These are phyloP conservation scores for Griposia aprilina DNA, from an alignment of 2,888 invertebrate genomes.

Conservation along the genomic window DNA sequence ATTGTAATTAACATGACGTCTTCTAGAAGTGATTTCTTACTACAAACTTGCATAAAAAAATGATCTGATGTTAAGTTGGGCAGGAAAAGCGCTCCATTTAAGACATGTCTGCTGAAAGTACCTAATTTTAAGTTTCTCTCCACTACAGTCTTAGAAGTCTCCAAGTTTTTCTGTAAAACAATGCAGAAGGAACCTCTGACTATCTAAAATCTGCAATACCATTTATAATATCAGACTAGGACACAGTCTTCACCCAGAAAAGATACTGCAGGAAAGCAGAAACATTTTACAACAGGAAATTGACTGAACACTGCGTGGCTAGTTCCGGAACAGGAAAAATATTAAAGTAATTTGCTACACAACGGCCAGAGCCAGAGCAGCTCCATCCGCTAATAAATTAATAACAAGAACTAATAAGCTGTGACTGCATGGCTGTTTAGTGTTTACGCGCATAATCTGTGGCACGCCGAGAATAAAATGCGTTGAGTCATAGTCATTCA, in stretches of 20 bases:
- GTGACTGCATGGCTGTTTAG: constrained; percentile 42
- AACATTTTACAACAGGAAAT: constrained; percentile 48
- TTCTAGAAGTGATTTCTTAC: not conserved
- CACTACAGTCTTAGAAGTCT: not conserved
- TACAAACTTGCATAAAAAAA: not conserved
- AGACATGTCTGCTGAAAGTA: not conserved
- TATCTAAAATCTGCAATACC: not conserved
- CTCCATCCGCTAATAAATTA: constrained; percentile 32
- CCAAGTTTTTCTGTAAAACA: not conserved
- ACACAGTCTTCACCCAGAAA: constrained; percentile 27
- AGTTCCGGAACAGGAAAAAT: constrained; percentile 47
- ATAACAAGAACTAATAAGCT: constrained; percentile 48
- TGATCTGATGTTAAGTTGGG: not conserved
- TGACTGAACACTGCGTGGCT: constrained; percentile 37
- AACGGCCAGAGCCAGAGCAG: constrained; percentile 8
- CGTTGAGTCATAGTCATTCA: constrained; percentile 56
- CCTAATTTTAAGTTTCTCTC: not conserved
- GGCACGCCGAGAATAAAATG: constrained; percentile 54
- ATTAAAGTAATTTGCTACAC: constrained; percentile 34
- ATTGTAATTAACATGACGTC: not conserved
- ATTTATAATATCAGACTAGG: not conserved
- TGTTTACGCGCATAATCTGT: constrained; percentile 61
- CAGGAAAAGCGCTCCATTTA: not conserved
- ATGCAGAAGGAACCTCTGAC: not conserved
- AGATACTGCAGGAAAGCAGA: constrained; percentile 33